A percentile compares a stretch with the other conserved stretches of the same genome.
Evolutionary conservation across 2,113 vertebrate genomes (phyloP).

Genomic region (Girardinichthys multiradiatus): DNA sequence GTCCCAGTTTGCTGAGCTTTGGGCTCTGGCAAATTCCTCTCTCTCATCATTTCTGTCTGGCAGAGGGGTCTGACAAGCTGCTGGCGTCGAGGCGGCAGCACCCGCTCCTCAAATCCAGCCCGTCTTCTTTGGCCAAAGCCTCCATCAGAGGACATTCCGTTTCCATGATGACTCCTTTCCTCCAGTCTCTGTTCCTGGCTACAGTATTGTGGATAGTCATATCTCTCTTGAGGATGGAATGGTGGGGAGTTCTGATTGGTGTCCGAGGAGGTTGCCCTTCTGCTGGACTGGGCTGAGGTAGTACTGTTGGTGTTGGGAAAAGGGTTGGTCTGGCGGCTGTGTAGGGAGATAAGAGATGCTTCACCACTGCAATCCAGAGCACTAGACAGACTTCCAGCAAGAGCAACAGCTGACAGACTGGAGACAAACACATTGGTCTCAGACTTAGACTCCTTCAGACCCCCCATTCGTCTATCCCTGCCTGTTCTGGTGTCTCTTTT

Average conservation of each 20-base stretch:
- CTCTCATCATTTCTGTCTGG: conserved; percentile 71
- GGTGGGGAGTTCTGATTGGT: conserved; percentile 68
- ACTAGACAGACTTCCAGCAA: conserved; percentile 77
- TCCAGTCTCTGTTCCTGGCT: conserved; percentile 56
- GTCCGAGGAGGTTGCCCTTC: conserved; percentile 59
- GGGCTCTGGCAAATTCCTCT: conserved; percentile 44
- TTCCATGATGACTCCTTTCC: conserved; percentile 52
- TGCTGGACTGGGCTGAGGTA: conserved; percentile 72
- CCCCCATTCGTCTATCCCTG: conserved; percentile 50
- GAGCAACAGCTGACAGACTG: conserved; percentile 69
- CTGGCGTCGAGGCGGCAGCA: conserved; percentile 72
- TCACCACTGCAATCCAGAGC: conserved; percentile 67
- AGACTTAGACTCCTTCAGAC: conserved; percentile 77
- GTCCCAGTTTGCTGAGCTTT: conserved; percentile 33
- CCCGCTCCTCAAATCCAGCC: conserved; percentile 74
- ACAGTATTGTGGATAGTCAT: conserved; percentile 33
- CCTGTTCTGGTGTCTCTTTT: conserved; percentile 54
- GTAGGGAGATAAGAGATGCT: conserved; percentile 42
- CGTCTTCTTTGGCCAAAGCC: conserved; percentile 69
- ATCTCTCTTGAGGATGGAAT: conserved; percentile 53
- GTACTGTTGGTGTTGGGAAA: conserved; percentile 50
- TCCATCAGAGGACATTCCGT: conserved; percentile 54
- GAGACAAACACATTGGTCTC: conserved; percentile 80
- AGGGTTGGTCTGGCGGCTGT: conserved; percentile 46
- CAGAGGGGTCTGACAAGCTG: conserved; percentile 81